These are phyloP conservation scores for Abrostola triplasia DNA, from an alignment of 2,888 invertebrate genomes.

Conservation along the genomic window DNA sequence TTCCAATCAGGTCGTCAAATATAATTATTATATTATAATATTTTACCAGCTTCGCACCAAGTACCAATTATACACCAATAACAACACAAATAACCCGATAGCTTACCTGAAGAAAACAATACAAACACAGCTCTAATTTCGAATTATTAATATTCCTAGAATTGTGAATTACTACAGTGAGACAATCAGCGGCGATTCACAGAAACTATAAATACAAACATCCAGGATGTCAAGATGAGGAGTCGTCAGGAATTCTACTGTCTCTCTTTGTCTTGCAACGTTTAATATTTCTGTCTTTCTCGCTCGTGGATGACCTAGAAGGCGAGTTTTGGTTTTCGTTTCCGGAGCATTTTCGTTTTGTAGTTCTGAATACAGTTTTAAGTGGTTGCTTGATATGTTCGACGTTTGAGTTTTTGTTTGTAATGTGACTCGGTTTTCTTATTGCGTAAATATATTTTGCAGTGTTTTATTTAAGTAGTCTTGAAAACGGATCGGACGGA, in stretches of 20 bases:
- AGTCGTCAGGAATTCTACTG: constrained; percentile 26
- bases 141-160: constrained; percentile 28
- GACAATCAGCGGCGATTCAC: constrained; percentile 65
- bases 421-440: not conserved
- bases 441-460: not conserved
- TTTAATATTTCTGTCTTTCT: constrained; percentile 24
- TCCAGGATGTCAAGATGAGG: constrained; percentile 62
- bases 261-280: constrained; percentile 14
- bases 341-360: constrained; percentile 33
- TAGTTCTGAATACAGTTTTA: constrained; percentile 15
- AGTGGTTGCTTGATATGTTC: constrained; percentile 15
- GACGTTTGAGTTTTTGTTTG: not conserved
- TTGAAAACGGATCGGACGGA: no score
- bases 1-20: no score
- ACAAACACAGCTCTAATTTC: constrained; percentile 6
- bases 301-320: constrained; percentile 34
- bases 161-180: constrained; percentile 42
- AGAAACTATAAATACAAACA: constrained; percentile 72
- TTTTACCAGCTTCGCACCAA: no score
- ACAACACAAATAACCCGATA: no score
- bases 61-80: no score
- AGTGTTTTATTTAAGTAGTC: not conserved
- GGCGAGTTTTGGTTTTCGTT: constrained; percentile 40
- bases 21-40: no score
- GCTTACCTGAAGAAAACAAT: not conserved